Evolutionary conservation across 2,113 vertebrate species (phyloP), one percentile per base, ranked within the genome.

Genomic region (Platysternon megacephalum): DNA sequence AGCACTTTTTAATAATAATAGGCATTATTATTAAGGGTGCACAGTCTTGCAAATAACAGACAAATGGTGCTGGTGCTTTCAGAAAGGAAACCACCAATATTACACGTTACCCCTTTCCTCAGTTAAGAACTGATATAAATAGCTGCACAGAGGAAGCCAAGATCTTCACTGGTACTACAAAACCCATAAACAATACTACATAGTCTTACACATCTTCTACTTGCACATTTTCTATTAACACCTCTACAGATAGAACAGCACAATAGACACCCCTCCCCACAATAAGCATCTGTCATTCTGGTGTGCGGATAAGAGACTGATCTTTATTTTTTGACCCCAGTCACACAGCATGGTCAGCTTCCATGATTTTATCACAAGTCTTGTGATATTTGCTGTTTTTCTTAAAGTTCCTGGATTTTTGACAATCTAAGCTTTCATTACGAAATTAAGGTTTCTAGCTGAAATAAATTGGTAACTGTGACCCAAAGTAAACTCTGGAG

Each of bases 201-300:
- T 74, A 24, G 24, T 42, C 22, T 42, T 74, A 74, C 42, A 5
- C 39, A 24, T 42, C 21, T 42, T 42, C 68, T 74, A 24, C 39
- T 74, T 5, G n/a, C n/a, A 42, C 11, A 42, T 42, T 74, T 74
- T 42, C 21, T 74, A 35, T 65, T 65, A 35, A 16, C 61, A 65
- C 32, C 61, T 65, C 16, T 35, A 35, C 61, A 65, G 32, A 65
- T 14, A 35, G 32, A 35, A 8, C 12, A 16, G 61, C 32, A 35
- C 6, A 13, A 61, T 29, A 32, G 2, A 81, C 49, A 49, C 49
- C 48, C 22, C 26, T 29, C 56, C 35, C 21, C 10, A 16, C 79
- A 83, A 44, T 5, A 79, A 2, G 68, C 11, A 2, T 44, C 24
- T 0, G 0, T 7, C n/a, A 5, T 58, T 58, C 56, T 58, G 28